Percentiles rank a stretch among this genome's conserved stretches.
These are phyloP conservation scores for Drosophila punjabiensis DNA, from an alignment of 1,140 invertebrate species.

Conservation along the genomic window DNA sequence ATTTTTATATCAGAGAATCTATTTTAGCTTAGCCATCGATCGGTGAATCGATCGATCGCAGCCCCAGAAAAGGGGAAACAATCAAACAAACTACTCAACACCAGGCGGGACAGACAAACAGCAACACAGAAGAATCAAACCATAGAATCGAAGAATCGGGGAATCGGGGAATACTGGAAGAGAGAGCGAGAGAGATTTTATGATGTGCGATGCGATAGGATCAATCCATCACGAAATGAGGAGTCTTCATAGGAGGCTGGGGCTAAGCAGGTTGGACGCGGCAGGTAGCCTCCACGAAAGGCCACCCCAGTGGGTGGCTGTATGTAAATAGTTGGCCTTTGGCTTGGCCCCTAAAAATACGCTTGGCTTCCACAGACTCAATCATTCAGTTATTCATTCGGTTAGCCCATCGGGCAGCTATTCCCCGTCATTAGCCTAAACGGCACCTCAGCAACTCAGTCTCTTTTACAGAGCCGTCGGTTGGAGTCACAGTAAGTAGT, in stretches of 20 bases:
- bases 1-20: conserved; percentile 43
- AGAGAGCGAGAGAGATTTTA: conserved; percentile 51
- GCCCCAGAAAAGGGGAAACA: conserved; percentile 56
- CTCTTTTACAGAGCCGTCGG: too few species aligned
- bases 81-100: conserved; percentile 81
- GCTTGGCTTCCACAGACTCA: conserved; percentile 54
- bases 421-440: conserved; percentile 65
- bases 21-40: conserved; percentile 43
- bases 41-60: conserved; percentile 63
- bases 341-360: conserved; percentile 77
- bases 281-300: conserved; percentile 60
- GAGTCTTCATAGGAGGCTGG: conserved; percentile 37
- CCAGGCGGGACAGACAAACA: conserved; percentile 55
- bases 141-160: background rate
- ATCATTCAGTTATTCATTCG: conserved; percentile 49
- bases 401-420: conserved; percentile 24
- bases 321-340: conserved; percentile 80
- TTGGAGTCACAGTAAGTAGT: conserved; percentile 54
- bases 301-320: conserved; percentile 78
- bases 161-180: background rate
- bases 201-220: conserved; percentile 79
- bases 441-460: conserved; percentile 47
- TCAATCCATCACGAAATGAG: conserved; percentile 75
- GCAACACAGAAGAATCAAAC: conserved; percentile 63
- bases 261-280: conserved; percentile 39